These are phyloP conservation scores for Mesoclemmys tuberculata DNA, from an alignment of 2,113 vertebrate genomes.

Conservation along the genomic window DNA sequence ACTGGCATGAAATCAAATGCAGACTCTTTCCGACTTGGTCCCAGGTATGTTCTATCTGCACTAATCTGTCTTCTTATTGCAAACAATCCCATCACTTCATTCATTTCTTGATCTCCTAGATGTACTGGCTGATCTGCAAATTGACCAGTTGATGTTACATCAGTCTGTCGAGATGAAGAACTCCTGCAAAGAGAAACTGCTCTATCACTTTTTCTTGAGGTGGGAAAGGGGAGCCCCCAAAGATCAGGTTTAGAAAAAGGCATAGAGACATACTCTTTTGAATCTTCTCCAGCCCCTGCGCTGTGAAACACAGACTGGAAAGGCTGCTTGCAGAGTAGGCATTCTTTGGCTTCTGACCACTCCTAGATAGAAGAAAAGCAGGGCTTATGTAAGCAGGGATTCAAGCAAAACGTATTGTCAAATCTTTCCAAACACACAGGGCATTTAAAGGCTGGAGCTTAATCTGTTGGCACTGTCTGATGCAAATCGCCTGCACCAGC, in stretches of 20 bases:
- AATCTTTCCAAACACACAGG: slow-evolving; percentile 87
- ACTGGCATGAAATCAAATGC: slow-evolving; percentile 40
- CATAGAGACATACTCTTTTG: slow-evolving; percentile 82
- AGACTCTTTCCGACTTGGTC: background rate
- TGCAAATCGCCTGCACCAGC: slow-evolving; percentile 71
- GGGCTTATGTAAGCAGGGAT: slow-evolving; percentile 87
- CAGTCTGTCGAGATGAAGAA: background rate
- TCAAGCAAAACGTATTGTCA: slow-evolving; percentile 86
- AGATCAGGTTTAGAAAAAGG: slow-evolving; percentile 34
- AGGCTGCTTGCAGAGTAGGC: slow-evolving; percentile 87
- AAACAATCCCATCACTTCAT: slow-evolving; percentile 5
- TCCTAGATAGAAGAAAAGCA: slow-evolving; percentile 88
- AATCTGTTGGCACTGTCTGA: slow-evolving; percentile 75
- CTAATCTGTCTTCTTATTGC: background rate
- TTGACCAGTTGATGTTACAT: slow-evolving; percentile 15
- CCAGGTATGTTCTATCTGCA: background rate
- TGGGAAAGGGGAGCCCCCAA: slow-evolving; percentile 11
- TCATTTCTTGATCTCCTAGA: slow-evolving; percentile 35
- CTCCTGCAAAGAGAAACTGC: slow-evolving; percentile 31
- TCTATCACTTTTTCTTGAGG: background rate
- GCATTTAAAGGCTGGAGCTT: slow-evolving; percentile 87
- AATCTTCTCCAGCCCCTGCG: slow-evolving; percentile 86
- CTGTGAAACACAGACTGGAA: slow-evolving; percentile 89
- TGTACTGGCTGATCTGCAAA: slow-evolving; percentile 63
- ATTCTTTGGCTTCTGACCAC: slow-evolving; percentile 91